Conservation (phyloP, 2,113 vertebrate species). For the Neopipo cinnamomea region DNA sequence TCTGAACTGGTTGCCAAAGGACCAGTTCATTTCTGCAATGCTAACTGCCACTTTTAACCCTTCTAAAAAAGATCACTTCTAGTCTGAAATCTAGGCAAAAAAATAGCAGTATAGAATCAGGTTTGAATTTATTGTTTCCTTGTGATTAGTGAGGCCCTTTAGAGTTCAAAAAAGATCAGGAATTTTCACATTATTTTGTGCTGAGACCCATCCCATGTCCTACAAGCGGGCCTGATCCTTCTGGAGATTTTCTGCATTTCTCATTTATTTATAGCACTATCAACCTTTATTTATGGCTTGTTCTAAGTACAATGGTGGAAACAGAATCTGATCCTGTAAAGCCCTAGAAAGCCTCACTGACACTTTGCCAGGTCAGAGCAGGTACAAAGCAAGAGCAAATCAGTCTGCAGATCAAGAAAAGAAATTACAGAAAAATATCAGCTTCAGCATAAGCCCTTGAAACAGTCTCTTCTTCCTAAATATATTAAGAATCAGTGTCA, state of each 20-base stretch:
- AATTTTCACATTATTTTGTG: neutral
- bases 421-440: neutral
- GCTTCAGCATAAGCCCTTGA: neutral
- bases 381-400: neutral
- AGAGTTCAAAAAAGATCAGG: neutral
- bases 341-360: neutral
- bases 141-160: neutral
- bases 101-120: neutral
- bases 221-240: neutral
- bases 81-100: neutral
- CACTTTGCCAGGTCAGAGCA: neutral
- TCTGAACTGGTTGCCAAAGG: neutral
- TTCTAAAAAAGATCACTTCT: neutral
- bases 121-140: neutral
- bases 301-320: neutral
- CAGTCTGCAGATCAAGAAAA: neutral
- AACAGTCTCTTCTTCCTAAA: neutral
- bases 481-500: neutral
- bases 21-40: neutral
- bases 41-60: neutral
- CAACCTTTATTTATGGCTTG: neutral
- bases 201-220: neutral
- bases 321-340: neutral
- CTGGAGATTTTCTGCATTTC: neutral
- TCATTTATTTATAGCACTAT: neutral